Evolutionary conservation across 2,113 vertebrate species (phyloP), one percentile per base, ranked within the genome.

Genomic region (Tetrax tetrax): DNA sequence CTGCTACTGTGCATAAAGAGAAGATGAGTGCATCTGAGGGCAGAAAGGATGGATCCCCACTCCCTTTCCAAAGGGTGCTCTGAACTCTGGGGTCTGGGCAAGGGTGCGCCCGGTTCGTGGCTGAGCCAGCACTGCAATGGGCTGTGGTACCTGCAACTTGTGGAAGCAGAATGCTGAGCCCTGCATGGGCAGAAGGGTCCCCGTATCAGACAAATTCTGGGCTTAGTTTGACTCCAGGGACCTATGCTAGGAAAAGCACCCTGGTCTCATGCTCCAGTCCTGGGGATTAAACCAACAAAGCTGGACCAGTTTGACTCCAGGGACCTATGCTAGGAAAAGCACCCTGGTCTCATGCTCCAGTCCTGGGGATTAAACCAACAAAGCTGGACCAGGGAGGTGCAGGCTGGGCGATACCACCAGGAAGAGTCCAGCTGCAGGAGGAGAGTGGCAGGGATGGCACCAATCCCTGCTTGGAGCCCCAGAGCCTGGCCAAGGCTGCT

Each of bases 31-130:
- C 37, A 47, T 14, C 54, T 57, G 33, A 72, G 27, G 23, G 38
- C 35, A 82, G 35, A 84, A 38, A 69, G 31, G 8, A 64, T 28
- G 16, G 9, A 4, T 54, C 0, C 3, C 4, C 10, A 3, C 11
- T 71, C 29, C 31, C 31, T 63, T 92, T 86, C 50, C 63, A 70
- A 70, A 88, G 48, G 22, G 13, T 64, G 17, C 24, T 54, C 15
- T 72, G 22, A 71, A 7, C 21, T 8, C 54, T 63, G 33, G 54
- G 18, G 54, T 17, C 27, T 31, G 37, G 20, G 37, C 45, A 77
- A 71, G 45, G 37, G 41, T 65, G 45, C 2, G 0, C 25, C 47
- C 21, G 15, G 14, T 37, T 90, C 0, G 0, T 8, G 56, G 38
- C 29, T 89, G 28, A 92, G 21, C 29, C 22, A 22, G 8, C 20